Percentiles rank a stretch among this genome's conserved stretches.
Evolutionary conservation across 2,797 vertebrate species (phyloP).

Genomic region (Petrocephalus sullivani): DNA sequence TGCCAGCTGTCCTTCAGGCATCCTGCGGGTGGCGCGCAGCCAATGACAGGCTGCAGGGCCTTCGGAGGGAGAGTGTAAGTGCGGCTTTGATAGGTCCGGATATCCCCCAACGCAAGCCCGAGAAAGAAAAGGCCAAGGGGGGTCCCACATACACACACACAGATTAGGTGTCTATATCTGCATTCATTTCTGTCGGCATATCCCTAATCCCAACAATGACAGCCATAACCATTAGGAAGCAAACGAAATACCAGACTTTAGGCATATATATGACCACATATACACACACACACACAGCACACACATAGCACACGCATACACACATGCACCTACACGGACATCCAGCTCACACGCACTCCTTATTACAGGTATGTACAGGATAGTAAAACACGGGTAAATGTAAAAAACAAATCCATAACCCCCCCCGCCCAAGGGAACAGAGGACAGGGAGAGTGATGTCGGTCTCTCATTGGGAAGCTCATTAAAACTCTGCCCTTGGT

Average conservation of each 20-base stretch:
- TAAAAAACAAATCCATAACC: slow-evolving; percentile 34
- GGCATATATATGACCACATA: too few species aligned
- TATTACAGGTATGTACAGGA: neutral
- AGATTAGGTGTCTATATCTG: neutral
- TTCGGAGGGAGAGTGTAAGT: neutral
- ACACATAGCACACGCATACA: neutral
- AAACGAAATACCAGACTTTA: neutral
- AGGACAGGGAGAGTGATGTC: slow-evolving; percentile 49
- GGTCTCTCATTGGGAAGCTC: slow-evolving; percentile 61
- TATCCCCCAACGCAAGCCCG: neutral
- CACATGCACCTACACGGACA: neutral
- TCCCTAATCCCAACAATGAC: neutral
- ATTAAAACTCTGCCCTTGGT: slow-evolving; percentile 67
- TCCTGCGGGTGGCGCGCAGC: neutral
- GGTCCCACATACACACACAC: neutral
- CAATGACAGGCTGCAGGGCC: neutral
- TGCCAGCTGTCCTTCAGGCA: neutral
- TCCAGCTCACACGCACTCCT: neutral
- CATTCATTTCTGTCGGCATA: neutral
- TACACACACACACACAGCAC: neutral
- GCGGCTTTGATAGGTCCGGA: neutral
- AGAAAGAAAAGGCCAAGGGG: neutral
- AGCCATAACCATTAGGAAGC: neutral
- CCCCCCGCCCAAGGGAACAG: slow-evolving; percentile 26
- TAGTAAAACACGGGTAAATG: slow-evolving; percentile 38